phyloP scores from a whole-genome alignment of 2,888 invertebrate species.

The Stenichneumon culpator region DNA sequence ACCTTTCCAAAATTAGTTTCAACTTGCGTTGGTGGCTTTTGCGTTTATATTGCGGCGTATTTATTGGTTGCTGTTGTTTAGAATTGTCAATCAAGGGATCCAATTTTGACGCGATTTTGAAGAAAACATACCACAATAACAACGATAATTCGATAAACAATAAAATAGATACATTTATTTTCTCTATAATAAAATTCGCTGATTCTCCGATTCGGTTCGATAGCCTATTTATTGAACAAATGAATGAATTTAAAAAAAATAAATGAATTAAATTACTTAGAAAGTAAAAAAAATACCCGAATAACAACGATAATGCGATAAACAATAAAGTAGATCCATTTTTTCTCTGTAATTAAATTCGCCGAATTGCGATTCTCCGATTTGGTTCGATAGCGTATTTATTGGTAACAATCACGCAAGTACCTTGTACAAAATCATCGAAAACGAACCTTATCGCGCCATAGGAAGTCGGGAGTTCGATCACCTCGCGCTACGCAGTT shows the following conservation, averaged over 20 bases:
- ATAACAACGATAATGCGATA: background rate
- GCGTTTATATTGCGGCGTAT: background rate
- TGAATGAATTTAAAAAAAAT: too few relatives aligned
- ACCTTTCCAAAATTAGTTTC: constrained; percentile 1
- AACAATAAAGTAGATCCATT: background rate
- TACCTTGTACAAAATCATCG: constrained; percentile 6
- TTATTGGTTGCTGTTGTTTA: background rate
- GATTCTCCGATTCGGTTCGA: background rate
- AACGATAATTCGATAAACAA: background rate
- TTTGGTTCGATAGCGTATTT: background rate
- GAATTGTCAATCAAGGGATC: too few relatives aligned
- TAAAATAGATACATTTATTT: background rate
- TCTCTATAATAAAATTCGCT: background rate
- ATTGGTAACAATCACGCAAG: background rate
- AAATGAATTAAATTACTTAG: background rate
- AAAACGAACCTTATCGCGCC: constrained; percentile 41
- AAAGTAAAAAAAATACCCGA: background rate
- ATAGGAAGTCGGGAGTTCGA: background rate
- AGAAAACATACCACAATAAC: background rate
- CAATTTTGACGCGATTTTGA: too few relatives aligned
- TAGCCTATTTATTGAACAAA: too few relatives aligned
- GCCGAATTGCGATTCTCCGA: background rate
- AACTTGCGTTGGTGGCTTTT: background rate
- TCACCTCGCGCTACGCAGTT: background rate
- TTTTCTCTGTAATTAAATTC: too few relatives aligned